Base-by-base conservation (phyloP, 2,888 invertebrate genomes). In the Rhagium mordax region DNA sequence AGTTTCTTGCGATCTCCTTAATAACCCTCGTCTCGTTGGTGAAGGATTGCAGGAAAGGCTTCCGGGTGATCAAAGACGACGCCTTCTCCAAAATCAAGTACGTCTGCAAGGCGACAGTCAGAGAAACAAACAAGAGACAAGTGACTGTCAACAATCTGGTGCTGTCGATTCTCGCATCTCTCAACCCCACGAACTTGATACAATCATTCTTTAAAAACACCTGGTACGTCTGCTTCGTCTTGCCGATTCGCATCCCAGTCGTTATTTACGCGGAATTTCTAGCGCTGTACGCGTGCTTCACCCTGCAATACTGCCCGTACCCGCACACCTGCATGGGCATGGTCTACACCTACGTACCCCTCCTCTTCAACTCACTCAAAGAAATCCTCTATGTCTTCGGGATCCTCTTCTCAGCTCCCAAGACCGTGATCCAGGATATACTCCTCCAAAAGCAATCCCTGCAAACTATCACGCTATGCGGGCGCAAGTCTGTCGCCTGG, bases 401-500 rank as follows among this genome's bases (percentile, higher is more conserved):
- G 75, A 86, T 90, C 8, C 79, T 88, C 0, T 87, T 90, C 70
- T 86, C 85, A 10, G 90, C 90, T 0, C 91, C 91, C 0, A 87
- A 89, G 75, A 87, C 88, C 2, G 86, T 92, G n/a, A 79, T 91
- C 2, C 89, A 90, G 55, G 93, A 94, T 81, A 88, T 93, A 0
- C 88, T 93, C 0, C 86, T 90, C 73, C 89, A 90, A 53, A 90
- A 91, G 1, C 88, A 88, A 57, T 88, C 85, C 4, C 81, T 89
- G 20, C 93, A 93, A 83, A 92, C 91, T 0, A 90, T 92, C 13
- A 92, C 93, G 0, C 88, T 93, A 21, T 93, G 93, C 82, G 94
- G 94, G 1, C 88, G 94, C 75, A 94, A 94, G 88, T 92, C 93
- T 0, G 91, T 93, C 2, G 91, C 93, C 0, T 94, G 94, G 94